phyloP scores from a whole-genome alignment of 2,888 invertebrate genomes.

The Torymus texanus region DNA sequence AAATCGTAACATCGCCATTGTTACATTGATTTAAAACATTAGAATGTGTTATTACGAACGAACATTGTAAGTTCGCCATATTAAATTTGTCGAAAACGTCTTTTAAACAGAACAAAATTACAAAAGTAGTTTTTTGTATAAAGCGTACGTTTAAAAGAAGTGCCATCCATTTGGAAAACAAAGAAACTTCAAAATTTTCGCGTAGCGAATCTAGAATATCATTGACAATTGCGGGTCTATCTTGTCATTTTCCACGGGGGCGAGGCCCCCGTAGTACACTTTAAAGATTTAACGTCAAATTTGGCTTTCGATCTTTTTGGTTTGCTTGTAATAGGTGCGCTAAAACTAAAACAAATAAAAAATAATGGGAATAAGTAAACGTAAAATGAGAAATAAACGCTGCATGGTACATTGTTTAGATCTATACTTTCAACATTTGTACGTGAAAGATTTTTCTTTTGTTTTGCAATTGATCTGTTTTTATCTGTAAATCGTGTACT shows the following conservation, averaged over 20 bases:
- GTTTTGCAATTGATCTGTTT: slow-evolving; percentile 26
- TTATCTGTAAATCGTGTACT: slow-evolving; percentile 30
- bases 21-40: slow-evolving; percentile 1
- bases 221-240: slow-evolving; percentile 71
- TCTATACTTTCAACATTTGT: slow-evolving; percentile 17
- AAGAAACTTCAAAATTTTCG: slow-evolving; percentile 44
- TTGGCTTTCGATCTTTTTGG: slow-evolving; percentile 27
- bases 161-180: slow-evolving; percentile 60
- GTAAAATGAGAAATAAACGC: slow-evolving; percentile 11
- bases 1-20: background rate
- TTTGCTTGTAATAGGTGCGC: slow-evolving; percentile 13
- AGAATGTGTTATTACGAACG: background rate
- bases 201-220: slow-evolving; percentile 60
- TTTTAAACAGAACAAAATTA: background rate
- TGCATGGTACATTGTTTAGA: slow-evolving; percentile 46
- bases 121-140: slow-evolving; percentile 37
- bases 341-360: slow-evolving; percentile 1
- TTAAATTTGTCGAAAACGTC: too few relatives aligned
- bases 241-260: slow-evolving; percentile 72
- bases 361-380: slow-evolving; percentile 6
- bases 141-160: slow-evolving; percentile 55
- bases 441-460: slow-evolving; percentile 20
- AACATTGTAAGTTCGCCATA: background rate
- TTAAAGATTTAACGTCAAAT: slow-evolving; percentile 6
- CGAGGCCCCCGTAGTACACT: slow-evolving; percentile 18